phyloP scores from a whole-genome alignment of 2,797 vertebrate species.

The Onychomys leucogaster region DNA sequence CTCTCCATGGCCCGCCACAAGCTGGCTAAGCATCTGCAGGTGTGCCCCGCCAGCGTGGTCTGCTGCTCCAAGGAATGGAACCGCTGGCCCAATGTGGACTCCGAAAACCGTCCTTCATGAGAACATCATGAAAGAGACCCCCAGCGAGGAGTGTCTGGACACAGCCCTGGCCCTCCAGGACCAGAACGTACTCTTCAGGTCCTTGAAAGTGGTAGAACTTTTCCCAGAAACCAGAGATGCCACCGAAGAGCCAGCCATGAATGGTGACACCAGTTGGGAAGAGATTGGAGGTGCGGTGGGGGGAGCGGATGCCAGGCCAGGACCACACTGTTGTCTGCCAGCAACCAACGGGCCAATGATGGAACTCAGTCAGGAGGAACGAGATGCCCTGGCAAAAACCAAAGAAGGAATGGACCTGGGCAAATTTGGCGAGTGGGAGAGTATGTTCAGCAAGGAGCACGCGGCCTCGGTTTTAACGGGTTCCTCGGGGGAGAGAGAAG shows the following conservation, averaged over 20 bases:
- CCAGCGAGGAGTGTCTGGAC: conserved; percentile 89
- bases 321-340: neutral
- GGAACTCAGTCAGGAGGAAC: conserved; percentile 89
- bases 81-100: conserved; percentile 92
- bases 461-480: conserved; percentile 83
- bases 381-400: conserved; percentile 89
- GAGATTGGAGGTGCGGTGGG: conserved; percentile 84
- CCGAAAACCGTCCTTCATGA: conserved; percentile 89
- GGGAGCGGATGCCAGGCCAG: conserved; percentile 53
- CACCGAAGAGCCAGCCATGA: conserved; percentile 42
- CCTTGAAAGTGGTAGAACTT: conserved; percentile 93
- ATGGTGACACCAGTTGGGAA: conserved; percentile 64
- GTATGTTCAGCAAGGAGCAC: conserved; percentile 93
- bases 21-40: conserved; percentile 92
- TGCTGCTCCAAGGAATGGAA: conserved; percentile 96
- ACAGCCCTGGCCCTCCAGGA: conserved; percentile 93
- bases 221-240: conserved; percentile 92
- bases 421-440: conserved; percentile 92
- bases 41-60: conserved; percentile 95
- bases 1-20: conserved; percentile 93
- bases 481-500: neutral
- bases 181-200: conserved; percentile 93
- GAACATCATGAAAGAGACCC: conserved; percentile 89
- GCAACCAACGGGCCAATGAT: neutral
- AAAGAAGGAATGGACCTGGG: conserved; percentile 88